Conservation (phyloP, 2,113 vertebrate genomes). For the Accipiter cooperii region DNA sequence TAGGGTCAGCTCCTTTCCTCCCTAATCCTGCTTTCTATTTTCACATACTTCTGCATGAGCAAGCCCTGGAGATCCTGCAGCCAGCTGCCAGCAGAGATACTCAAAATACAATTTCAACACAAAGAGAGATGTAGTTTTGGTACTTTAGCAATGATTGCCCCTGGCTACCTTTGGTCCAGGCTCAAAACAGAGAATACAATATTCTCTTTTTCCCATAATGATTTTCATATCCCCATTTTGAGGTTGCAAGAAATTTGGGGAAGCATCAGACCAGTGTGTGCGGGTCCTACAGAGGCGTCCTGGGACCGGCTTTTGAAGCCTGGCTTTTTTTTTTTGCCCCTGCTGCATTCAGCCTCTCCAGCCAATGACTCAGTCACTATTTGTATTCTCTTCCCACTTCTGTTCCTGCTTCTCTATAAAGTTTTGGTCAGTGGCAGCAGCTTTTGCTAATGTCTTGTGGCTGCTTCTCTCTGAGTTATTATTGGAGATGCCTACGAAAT, state of each 20-base stretch:
- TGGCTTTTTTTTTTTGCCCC: not conserved
- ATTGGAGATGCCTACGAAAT: constrained; percentile 38
- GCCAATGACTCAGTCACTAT: constrained; percentile 40
- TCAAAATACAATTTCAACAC: not conserved
- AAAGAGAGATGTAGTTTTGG: not conserved
- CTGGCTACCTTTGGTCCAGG: not conserved
- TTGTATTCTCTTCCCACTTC: constrained; percentile 49
- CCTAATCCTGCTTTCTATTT: not conserved
- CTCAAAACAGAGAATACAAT: not conserved
- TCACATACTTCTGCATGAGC: not conserved
- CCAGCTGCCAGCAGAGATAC: not conserved
- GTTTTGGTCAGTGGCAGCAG: constrained; percentile 39
- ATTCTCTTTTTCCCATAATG: not conserved
- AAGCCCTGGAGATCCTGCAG: not conserved
- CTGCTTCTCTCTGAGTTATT: constrained; percentile 14
- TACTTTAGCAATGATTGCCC: not conserved
- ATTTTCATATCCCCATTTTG: not conserved
- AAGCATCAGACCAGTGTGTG: not conserved
- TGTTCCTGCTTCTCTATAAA: constrained; percentile 14
- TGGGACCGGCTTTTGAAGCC: not conserved
- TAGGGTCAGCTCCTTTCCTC: not conserved
- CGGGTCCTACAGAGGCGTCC: not conserved
- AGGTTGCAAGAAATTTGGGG: not conserved
- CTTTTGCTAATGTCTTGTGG: constrained; percentile 44
- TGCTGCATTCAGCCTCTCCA: not conserved